phyloP scores from a whole-genome alignment of 2,113 vertebrate species.

The Excalfactoria chinensis region DNA sequence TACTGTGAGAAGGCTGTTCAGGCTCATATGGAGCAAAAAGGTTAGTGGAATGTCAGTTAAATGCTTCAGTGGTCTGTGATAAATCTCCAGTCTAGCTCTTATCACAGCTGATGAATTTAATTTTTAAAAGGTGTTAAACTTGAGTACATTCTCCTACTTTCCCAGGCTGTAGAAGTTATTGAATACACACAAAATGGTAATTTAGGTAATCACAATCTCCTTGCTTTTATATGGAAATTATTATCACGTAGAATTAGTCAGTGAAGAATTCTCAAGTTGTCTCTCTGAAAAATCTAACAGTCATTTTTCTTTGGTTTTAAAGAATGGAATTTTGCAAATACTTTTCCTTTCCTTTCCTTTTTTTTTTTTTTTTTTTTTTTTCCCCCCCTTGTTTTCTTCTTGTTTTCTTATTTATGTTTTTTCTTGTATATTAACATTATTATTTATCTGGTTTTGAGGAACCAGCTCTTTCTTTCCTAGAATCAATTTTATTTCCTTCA shows the following conservation, averaged over 20 bases:
- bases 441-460: neutral
- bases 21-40: conserved; percentile 53
- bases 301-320: neutral
- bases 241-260: neutral
- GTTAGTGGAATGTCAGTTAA: conserved; percentile 44
- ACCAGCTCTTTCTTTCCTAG: neutral
- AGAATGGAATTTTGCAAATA: neutral
- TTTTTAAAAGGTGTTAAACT: conserved; percentile 26
- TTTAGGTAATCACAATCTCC: neutral
- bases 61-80: conserved; percentile 49
- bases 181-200: neutral
- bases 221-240: neutral
- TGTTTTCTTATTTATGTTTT: neutral
- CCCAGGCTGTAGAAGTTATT: neutral
- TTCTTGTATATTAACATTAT: neutral
- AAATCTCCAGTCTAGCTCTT: conserved; percentile 43
- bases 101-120: conserved; percentile 34
- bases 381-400: neutral
- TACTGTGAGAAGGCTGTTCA: neutral
- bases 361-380: neutral
- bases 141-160: neutral
- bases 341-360: neutral
- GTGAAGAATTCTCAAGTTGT: neutral
- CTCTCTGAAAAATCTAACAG: neutral
- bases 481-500: neutral